phyloP scores from a whole-genome alignment of 1,140 invertebrate genomes.

The Procambarus virginalis region DNA sequence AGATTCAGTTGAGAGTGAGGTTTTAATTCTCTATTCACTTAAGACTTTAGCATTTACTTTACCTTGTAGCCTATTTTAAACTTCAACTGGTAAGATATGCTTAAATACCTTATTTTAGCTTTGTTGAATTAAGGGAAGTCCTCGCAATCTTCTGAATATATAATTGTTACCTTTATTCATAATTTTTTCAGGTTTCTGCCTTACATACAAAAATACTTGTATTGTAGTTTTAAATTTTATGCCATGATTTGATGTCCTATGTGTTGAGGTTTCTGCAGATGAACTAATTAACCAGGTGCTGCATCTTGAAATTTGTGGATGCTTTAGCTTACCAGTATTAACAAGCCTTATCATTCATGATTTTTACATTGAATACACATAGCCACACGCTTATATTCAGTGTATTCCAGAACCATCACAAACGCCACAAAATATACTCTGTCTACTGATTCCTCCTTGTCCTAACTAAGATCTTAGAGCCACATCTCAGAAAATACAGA shows the following conservation, averaged over 20 bases:
- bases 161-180: too few species aligned
- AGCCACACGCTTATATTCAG: not conserved
- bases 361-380: not conserved
- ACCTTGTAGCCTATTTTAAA: too few species aligned
- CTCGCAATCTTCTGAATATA: too few species aligned
- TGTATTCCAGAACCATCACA: not conserved
- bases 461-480: not conserved
- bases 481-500: conserved; percentile 7
- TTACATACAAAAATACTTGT: not conserved
- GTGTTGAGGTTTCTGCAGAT: not conserved
- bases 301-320: not conserved
- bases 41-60: too few species aligned
- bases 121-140: too few species aligned
- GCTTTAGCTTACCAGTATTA: too few species aligned
- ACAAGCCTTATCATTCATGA: not conserved
- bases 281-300: not conserved
- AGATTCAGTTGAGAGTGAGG: too few species aligned
- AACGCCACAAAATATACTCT: not conserved
- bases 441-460: not conserved
- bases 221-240: not conserved
- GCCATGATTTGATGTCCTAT: not conserved
- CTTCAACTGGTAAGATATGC: too few species aligned
- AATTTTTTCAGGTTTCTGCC: too few species aligned
- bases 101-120: too few species aligned
- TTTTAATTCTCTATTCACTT: too few species aligned